phyloP scores from a whole-genome alignment of 2,113 vertebrate genomes.

The Pao palembangensis region DNA sequence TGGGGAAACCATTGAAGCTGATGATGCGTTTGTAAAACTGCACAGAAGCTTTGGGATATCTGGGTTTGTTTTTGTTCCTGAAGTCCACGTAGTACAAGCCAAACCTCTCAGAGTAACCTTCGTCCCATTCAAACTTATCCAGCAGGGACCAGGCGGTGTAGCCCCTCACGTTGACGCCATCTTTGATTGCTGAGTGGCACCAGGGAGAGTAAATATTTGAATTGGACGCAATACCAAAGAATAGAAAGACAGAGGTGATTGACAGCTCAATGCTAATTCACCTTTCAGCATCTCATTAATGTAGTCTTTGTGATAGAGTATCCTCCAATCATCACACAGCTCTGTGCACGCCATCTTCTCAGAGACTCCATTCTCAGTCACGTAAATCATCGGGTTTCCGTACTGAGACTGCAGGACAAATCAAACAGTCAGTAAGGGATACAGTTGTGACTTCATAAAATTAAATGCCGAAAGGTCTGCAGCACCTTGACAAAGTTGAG shows the following conservation, averaged over 20 bases:
- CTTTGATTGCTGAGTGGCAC: slow-evolving; percentile 81
- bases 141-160: slow-evolving; percentile 92
- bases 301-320: slow-evolving; percentile 86
- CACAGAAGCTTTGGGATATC: slow-evolving; percentile 88
- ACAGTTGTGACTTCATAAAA: not conserved
- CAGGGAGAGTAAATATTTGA: slow-evolving; percentile 9
- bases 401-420: slow-evolving; percentile 82
- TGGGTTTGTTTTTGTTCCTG: slow-evolving; percentile 81
- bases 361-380: slow-evolving; percentile 90
- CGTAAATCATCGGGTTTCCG: slow-evolving; percentile 84
- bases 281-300: slow-evolving; percentile 96
- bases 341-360: slow-evolving; percentile 81
- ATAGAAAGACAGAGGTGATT: not conserved
- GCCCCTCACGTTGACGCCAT: slow-evolving; percentile 85
- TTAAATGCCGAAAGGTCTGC: not conserved
- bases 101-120: slow-evolving; percentile 87
- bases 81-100: slow-evolving; percentile 89
- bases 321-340: slow-evolving; percentile 90
- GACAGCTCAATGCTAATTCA: slow-evolving; percentile 37
- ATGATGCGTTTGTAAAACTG: slow-evolving; percentile 87
- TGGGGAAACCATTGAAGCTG: slow-evolving; percentile 87
- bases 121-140: slow-evolving; percentile 95
- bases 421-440: slow-evolving; percentile 1
- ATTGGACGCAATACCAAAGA: not conserved
- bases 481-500: slow-evolving; percentile 92